A percentile compares a stretch with the other conserved stretches of the same genome.
Conservation (phyloP, 2,113 vertebrate genomes). For the Sialia sialis region DNA sequence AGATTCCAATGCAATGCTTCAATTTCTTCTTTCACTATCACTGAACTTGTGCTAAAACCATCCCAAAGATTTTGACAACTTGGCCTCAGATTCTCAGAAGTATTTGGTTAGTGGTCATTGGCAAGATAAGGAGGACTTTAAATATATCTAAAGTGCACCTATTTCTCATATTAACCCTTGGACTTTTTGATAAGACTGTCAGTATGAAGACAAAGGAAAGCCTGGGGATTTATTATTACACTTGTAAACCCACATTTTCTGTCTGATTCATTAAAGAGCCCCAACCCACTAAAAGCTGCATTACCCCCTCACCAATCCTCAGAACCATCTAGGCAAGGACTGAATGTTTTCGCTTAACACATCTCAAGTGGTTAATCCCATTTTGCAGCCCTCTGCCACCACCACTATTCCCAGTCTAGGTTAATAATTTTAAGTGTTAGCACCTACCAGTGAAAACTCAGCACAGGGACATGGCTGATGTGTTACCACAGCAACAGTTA, state of each 20-base stretch:
- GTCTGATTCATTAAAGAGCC: background rate
- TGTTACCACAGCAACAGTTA: conserved; percentile 5
- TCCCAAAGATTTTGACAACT: background rate
- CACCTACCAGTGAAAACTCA: background rate
- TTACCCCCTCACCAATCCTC: background rate
- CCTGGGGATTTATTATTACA: background rate
- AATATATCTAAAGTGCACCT: accelerated
- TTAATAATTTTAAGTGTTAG: background rate
- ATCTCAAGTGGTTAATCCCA: background rate
- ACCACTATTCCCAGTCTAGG: background rate
- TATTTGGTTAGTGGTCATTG: background rate
- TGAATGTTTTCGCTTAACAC: background rate
- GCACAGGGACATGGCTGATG: background rate
- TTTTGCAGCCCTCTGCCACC: background rate
- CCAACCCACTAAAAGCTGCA: background rate
- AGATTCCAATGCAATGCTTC: background rate
- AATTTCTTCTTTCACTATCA: background rate
- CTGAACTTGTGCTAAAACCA: background rate
- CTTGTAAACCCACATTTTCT: background rate
- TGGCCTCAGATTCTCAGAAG: background rate
- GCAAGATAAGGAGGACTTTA: background rate
- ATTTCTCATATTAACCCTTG: background rate
- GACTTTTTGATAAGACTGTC: background rate
- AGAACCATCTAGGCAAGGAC: background rate
- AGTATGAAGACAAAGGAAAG: background rate